These are phyloP conservation scores for Microctonus brassicae DNA, from an alignment of 2,888 invertebrate species.

Conservation along the genomic window DNA sequence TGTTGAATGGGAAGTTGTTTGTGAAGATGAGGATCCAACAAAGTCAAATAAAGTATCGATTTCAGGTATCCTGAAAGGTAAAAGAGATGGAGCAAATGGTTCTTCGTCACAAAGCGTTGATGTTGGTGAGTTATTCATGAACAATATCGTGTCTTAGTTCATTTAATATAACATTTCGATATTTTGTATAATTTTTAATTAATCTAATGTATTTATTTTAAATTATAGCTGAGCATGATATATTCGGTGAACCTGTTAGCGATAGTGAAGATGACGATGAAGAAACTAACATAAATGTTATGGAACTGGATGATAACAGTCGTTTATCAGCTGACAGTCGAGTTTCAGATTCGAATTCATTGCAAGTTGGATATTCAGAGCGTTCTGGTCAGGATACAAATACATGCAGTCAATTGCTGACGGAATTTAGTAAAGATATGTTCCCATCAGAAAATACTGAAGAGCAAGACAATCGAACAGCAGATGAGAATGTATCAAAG, in stretches of 20 bases:
- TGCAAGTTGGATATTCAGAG: constrained; percentile 69
- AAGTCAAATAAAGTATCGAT: constrained; percentile 66
- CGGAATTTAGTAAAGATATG: constrained; percentile 77
- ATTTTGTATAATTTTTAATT: background rate
- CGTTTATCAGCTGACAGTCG: constrained; percentile 81
- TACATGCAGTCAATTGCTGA: constrained; percentile 69
- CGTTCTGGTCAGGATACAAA: constrained; percentile 50
- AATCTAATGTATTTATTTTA: background rate
- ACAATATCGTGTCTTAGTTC: too few relatives aligned
- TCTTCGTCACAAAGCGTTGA: constrained; percentile 69
- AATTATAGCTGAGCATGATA: constrained; percentile 82
- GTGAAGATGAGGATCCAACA: constrained; percentile 84
- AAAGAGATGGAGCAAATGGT: constrained; percentile 62
- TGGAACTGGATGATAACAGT: constrained; percentile 85
- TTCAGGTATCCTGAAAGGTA: constrained; percentile 63
- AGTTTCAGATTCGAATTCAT: constrained; percentile 79
- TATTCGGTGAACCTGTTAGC: constrained; percentile 93
- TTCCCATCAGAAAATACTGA: constrained; percentile 66
- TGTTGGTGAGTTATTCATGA: constrained; percentile 64
- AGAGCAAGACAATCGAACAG: constrained; percentile 53
- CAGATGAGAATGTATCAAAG: constrained; percentile 47
- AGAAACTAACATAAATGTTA: constrained; percentile 77
- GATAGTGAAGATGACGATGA: constrained; percentile 90
- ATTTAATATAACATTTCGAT: too few relatives aligned
- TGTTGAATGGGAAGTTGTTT: constrained; percentile 90